These are phyloP conservation scores for Cydia amplana DNA, from an alignment of 1,140 invertebrate species.

Conservation along the genomic window DNA sequence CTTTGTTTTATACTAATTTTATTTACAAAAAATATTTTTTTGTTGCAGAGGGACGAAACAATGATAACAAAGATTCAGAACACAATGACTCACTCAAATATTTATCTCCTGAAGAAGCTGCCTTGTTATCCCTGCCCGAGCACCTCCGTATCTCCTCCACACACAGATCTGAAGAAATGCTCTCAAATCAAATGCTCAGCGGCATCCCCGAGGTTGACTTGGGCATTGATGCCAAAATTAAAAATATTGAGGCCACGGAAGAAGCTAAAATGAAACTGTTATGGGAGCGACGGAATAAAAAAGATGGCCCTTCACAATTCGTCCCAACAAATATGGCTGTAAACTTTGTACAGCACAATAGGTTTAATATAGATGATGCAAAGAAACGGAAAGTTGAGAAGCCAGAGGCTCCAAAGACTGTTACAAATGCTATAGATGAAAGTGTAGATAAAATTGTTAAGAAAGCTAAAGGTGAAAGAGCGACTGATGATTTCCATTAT, in stretches of 20 bases:
- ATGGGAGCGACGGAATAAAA: slow-evolving; percentile 93
- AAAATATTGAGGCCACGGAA: slow-evolving; percentile 98
- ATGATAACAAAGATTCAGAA: slow-evolving; percentile 60
- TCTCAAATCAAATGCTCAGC: slow-evolving; percentile 99
- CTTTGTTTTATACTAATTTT: neutral
- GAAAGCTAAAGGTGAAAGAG: slow-evolving; percentile 90
- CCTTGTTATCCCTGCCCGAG: slow-evolving; percentile 91
- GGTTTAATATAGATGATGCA: slow-evolving; percentile 74
- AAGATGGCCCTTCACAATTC: slow-evolving; percentile 96
- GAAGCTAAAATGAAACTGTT: slow-evolving; percentile 96
- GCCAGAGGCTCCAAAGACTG: slow-evolving; percentile 73
- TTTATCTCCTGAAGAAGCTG: slow-evolving; percentile 92
- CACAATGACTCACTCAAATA: slow-evolving; percentile 83
- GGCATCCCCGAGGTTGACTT: slow-evolving; percentile 99
- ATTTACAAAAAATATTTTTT: slow-evolving; percentile 36
- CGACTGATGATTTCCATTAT: slow-evolving; percentile 98
- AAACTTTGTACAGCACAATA: slow-evolving; percentile 97
- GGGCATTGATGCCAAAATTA: slow-evolving; percentile 98
- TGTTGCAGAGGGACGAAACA: slow-evolving; percentile 64
- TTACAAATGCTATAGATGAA: slow-evolving; percentile 78
- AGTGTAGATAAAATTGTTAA: slow-evolving; percentile 81
- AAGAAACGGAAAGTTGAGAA: slow-evolving; percentile 77
- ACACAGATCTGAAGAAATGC: slow-evolving; percentile 97
- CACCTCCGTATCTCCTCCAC: slow-evolving; percentile 90
- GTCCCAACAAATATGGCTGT: slow-evolving; percentile 99